A percentile compares a stretch with the other conserved stretches of the same genome.
These are phyloP conservation scores for Alexandromys fortis DNA, from an alignment of 2,113 vertebrate genomes.

Conservation along the genomic window DNA sequence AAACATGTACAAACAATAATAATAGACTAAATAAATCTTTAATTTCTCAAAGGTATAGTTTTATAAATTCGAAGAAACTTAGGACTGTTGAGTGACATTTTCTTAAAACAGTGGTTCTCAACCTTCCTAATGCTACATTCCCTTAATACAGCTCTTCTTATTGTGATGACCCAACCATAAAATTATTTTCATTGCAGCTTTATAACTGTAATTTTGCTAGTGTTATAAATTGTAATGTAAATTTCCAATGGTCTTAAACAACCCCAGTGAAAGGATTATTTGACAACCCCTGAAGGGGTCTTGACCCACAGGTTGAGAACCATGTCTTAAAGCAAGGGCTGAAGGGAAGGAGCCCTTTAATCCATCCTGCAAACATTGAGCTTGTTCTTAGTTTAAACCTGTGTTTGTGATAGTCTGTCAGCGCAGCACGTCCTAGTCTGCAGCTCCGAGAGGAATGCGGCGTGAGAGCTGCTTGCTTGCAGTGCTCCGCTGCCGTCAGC, in stretches of 20 bases:
- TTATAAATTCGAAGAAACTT: slow-evolving; percentile 21
- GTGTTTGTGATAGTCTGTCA: slow-evolving; percentile 6
- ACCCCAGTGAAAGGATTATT: background rate
- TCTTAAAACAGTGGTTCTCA: background rate
- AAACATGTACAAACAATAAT: background rate
- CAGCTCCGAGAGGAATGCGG: slow-evolving; percentile 21
- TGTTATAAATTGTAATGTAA: background rate
- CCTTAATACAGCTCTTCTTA: background rate
- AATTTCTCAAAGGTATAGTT: slow-evolving; percentile 14
- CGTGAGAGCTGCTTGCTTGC: slow-evolving; percentile 26
- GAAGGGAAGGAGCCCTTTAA: background rate
- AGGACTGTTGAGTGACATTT: background rate
- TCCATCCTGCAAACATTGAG: background rate
- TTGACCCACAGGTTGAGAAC: background rate
- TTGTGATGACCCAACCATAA: background rate
- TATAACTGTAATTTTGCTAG: background rate
- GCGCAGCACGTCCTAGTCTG: slow-evolving; percentile 47
- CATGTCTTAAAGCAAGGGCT: background rate
- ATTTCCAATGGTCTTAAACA: background rate
- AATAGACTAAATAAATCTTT: background rate
- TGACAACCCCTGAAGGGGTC: background rate
- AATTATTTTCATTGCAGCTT: background rate
- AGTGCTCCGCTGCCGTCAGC: slow-evolving; percentile 27
- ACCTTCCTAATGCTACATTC: background rate
- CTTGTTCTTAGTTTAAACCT: slow-evolving; percentile 36